Base-by-base conservation (phyloP, 2,888 invertebrate genomes). In the Drosophila suboccidentalis region DNA sequence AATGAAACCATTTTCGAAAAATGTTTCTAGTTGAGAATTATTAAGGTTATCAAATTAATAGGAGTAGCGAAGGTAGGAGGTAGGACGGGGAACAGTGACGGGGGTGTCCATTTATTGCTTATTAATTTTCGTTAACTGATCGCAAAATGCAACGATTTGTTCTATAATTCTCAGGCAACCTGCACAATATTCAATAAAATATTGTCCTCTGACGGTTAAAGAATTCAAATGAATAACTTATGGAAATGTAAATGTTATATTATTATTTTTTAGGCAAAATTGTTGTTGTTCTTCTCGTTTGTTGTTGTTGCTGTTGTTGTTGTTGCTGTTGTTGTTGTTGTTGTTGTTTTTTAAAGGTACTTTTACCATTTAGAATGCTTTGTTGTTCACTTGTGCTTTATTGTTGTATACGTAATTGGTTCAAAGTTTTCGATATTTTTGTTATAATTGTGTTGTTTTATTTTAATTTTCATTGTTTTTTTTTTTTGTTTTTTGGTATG, bases 181-280 rank as follows among this genome's bases (percentile, higher is more conserved):
- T 58, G 55, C 71, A 81, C 85, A 87, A 86, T 86, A 86, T 82
- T 85, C 85, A 85, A 86, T 86, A 86, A 87, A 89, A 86, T 89
- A 86, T 82, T 87, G 89, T 78, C 65, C 17, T 71, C 44, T 10
- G 53, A 60, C 44, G 46, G 64, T 59, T 46, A 44, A 50, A 47
- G 29, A 51, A 8, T 34, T 55, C 29, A n/a, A 34, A 43, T 51
- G 19, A 50, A 13, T 8, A 49, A 49, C 1, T 17, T 29, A 38
- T 13, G 5, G 34, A 15, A 22, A 32, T 19, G 22, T 13, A 49
- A 34, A 44, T 11, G 11, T 55, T n/a, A 34, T 43, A 43, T 38
- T 32, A 43, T 38, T n/a, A n/a, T 32, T 51, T 60, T 49, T 53
- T 59, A 43, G 36, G 13, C 17, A 59, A 36, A 67, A 38, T 62